Evolutionary conservation across 1,140 invertebrate species (phyloP).

Genomic region (Hetaerina americana): DNA sequence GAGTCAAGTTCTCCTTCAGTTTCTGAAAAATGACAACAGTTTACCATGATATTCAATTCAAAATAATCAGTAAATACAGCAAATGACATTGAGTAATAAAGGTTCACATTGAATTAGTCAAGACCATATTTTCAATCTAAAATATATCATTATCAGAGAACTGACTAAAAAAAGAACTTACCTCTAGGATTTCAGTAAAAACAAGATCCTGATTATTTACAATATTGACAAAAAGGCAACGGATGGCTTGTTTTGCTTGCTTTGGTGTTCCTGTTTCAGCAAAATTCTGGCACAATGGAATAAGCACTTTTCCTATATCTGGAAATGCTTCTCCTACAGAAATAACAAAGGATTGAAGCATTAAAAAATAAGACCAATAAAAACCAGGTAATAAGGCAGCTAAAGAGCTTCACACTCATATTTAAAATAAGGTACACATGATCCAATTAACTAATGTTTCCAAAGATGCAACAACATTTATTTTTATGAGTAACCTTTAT

Average conservation of each 20-base stretch:
- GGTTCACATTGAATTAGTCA: no score
- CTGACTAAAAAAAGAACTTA: conserved; percentile 18
- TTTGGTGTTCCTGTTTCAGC: conserved; percentile 79
- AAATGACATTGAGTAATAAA: no score
- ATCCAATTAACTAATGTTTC: no score
- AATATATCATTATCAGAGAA: neutral
- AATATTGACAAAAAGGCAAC: conserved; percentile 81
- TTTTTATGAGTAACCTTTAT: no score
- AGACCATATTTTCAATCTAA: no score
- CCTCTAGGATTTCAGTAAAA: conserved; percentile 77
- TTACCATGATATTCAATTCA: neutral
- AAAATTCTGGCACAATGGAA: conserved; percentile 75
- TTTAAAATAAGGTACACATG: no score
- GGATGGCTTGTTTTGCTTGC: conserved; percentile 90
- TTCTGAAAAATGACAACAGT: conserved; percentile 25
- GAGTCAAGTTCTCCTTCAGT: conserved; percentile 57
- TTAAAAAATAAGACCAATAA: no score
- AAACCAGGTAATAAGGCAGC: no score
- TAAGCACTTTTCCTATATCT: conserved; percentile 53
- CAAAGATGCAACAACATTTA: no score
- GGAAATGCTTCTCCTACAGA: conserved; percentile 55
- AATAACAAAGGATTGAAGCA: no score
- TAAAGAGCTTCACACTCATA: no score
- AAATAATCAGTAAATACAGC: no score
- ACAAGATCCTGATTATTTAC: conserved; percentile 63